Conservation (phyloP, 2,113 vertebrate genomes). For the Anser brachyrhynchus region DNA sequence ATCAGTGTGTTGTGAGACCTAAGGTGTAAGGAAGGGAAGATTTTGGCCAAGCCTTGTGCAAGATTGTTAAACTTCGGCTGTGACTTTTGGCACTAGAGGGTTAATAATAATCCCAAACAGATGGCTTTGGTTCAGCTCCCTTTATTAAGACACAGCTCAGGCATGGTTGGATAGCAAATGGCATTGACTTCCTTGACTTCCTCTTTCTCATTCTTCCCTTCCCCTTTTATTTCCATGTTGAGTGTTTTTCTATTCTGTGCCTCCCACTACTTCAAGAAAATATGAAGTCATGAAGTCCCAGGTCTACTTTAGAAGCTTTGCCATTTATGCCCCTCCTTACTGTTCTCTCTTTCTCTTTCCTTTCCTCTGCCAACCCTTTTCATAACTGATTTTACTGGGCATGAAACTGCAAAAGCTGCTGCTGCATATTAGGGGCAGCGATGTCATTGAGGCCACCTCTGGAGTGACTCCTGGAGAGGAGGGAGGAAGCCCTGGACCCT, state of each 20-base stretch:
- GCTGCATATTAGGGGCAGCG: background rate
- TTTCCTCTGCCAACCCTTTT: too few species aligned
- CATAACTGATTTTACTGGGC: too few species aligned
- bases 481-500: background rate
- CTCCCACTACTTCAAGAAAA: background rate
- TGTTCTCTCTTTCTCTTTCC: background rate
- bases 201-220: background rate
- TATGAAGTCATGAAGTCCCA: background rate
- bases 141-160: background rate
- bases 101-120: background rate
- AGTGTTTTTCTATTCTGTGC: background rate
- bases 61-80: background rate
- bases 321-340: background rate
- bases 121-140: background rate
- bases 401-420: background rate
- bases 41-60: background rate
- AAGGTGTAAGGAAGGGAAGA: background rate
- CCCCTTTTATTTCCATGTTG: too few species aligned
- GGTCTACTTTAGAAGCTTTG: background rate
- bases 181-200: background rate
- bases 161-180: background rate
- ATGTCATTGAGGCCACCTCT: background rate
- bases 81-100: background rate
- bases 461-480: background rate
- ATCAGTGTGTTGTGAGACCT: background rate